These are phyloP conservation scores for Malurus splendens DNA, from an alignment of 2,797 vertebrate species.

Conservation along the genomic window DNA sequence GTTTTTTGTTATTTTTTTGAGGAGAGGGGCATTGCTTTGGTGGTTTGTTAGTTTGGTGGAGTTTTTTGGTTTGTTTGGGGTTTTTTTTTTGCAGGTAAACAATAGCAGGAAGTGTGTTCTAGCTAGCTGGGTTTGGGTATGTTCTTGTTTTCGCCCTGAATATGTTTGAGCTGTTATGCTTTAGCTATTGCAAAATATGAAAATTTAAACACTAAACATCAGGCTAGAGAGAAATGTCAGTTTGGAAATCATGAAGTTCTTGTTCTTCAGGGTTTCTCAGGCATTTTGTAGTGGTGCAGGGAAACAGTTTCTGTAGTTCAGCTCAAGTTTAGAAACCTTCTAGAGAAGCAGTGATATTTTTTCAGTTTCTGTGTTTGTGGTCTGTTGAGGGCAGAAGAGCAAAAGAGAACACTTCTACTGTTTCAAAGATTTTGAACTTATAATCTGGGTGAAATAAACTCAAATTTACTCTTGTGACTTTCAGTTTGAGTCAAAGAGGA, in stretches of 20 bases:
- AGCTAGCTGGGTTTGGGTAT: background rate
- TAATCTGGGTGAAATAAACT: background rate
- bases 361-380: background rate
- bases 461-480: background rate
- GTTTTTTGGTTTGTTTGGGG: background rate
- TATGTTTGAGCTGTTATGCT: background rate
- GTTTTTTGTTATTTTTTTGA: background rate
- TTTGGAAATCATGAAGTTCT: background rate
- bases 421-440: background rate
- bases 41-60: fast-evolving
- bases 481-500: background rate
- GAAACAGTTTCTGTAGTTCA: background rate
- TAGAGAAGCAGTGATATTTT: background rate
- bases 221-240: background rate
- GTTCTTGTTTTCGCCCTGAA: background rate
- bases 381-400: background rate
- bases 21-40: background rate
- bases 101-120: background rate
- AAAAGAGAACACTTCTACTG: background rate
- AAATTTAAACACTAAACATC: background rate
- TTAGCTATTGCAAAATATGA: background rate
- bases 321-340: background rate
- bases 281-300: background rate
- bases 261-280: background rate
- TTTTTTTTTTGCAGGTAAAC: background rate